A percentile compares a stretch with the other conserved stretches of the same genome.
phyloP scores from a whole-genome alignment of 2,113 vertebrate species.

The Urocynchramus pylzowi region DNA sequence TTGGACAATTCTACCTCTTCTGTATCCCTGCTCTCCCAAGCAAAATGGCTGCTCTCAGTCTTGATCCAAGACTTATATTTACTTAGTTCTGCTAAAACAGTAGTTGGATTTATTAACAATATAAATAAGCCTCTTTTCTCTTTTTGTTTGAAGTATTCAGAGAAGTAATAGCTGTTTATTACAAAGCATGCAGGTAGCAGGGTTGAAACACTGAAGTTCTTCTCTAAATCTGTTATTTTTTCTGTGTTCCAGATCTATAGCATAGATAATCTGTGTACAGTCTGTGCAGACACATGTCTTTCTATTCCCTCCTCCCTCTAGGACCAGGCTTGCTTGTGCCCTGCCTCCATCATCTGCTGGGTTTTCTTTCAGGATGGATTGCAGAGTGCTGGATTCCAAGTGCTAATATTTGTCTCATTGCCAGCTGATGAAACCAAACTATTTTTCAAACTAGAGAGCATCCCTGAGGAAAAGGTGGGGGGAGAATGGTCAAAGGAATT shows the following conservation, averaged over 20 bases:
- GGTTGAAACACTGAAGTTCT: background rate
- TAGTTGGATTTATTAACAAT: background rate
- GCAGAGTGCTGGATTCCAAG: background rate
- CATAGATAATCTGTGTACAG: background rate
- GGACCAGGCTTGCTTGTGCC: background rate
- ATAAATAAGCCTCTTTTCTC: background rate
- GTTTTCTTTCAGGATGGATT: background rate
- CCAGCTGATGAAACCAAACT: background rate
- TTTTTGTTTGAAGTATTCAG: background rate
- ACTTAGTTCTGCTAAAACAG: background rate
- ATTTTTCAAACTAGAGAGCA: background rate
- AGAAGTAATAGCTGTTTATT: background rate
- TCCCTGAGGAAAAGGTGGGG: background rate
- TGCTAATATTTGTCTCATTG: background rate
- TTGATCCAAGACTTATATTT: fast-evolving
- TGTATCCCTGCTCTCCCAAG: background rate
- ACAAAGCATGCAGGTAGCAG: background rate
- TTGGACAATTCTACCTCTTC: fast-evolving
- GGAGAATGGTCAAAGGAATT: background rate
- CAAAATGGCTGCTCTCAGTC: background rate
- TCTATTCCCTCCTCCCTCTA: background rate
- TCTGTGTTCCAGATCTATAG: fast-evolving
- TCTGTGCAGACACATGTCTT: background rate
- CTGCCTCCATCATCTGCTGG: background rate
- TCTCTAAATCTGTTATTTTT: background rate